Percentiles rank a stretch among this genome's conserved stretches.
These are phyloP conservation scores for Acipenser ruthenus DNA, from an alignment of 2,797 vertebrate species.

Conservation along the genomic window DNA sequence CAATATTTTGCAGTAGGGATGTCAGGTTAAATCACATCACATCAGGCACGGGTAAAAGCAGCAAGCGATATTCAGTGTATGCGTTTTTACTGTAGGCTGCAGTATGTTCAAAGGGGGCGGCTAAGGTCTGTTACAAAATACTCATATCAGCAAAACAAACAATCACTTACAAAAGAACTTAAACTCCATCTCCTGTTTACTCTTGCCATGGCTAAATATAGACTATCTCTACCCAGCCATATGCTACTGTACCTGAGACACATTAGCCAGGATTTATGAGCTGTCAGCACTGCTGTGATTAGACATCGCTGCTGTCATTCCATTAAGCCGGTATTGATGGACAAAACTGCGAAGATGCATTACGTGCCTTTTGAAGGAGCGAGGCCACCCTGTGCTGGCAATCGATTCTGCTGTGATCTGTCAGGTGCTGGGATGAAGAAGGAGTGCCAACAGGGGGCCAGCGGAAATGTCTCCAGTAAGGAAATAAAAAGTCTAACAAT, in stretches of 20 bases:
- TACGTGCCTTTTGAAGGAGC: conserved; percentile 63
- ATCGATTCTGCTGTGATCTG: conserved; percentile 61
- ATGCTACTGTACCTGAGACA: conserved; percentile 38
- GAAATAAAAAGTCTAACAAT: background rate
- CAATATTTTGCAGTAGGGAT: too few species aligned
- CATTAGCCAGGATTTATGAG: conserved; percentile 66
- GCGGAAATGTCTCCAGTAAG: too few species aligned
- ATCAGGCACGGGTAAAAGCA: too few species aligned
- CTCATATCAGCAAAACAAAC: background rate
- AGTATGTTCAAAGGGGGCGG: too few species aligned
- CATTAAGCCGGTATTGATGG: conserved; percentile 71
- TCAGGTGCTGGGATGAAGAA: conserved; percentile 51
- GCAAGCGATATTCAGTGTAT: too few species aligned
- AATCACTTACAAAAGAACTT: conserved; percentile 2
- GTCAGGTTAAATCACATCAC: too few species aligned
- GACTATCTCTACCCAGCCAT: conserved; percentile 11
- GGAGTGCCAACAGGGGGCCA: conserved; percentile 37
- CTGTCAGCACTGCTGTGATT: conserved; percentile 67
- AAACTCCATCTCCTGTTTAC: conserved; percentile 20
- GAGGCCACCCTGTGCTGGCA: conserved; percentile 41
- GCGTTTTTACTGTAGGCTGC: too few species aligned
- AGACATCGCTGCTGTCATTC: conserved; percentile 81
- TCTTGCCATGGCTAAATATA: conserved; percentile 50
- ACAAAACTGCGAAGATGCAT: conserved; percentile 66
- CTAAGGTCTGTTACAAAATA: too few species aligned